Evolutionary conservation across 2,797 vertebrate genomes (phyloP).

Genomic region (Argyrosomus regius): DNA sequence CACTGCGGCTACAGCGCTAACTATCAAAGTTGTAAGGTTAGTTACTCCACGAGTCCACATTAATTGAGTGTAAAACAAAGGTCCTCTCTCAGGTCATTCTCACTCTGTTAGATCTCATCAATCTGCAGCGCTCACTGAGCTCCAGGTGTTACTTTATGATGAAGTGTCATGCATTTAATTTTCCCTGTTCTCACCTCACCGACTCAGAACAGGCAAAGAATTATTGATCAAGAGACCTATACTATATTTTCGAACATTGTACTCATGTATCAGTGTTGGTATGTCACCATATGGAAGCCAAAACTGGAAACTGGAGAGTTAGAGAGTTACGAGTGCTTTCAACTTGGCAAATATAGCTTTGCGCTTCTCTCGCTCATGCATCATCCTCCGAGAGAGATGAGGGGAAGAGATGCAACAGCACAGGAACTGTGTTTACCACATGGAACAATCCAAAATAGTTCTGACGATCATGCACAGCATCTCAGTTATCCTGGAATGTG

Average conservation of each 20-base stretch:
- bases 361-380: not conserved
- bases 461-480: not conserved
- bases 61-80: not conserved
- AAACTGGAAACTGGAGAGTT: not conserved
- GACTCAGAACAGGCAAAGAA: not conserved
- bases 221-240: not conserved
- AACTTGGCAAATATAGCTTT: not conserved
- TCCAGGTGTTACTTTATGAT: slow-evolving; percentile 19
- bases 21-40: slow-evolving; percentile 5
- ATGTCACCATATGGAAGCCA: not conserved
- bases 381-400: not conserved
- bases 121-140: not conserved
- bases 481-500: too few species aligned
- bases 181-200: not conserved
- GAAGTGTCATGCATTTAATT: not conserved
- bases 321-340: not conserved
- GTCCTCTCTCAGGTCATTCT: not conserved
- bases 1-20: not conserved
- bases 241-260: too few species aligned
- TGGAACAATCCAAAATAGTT: not conserved
- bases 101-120: not conserved
- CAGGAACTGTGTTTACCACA: not conserved
- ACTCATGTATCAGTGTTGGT: not conserved
- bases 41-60: slow-evolving; percentile 3
- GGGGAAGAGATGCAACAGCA: not conserved